These are phyloP conservation scores for Lamellibrachia satsuma DNA, from an alignment of 2,888 invertebrate species.

Conservation along the genomic window DNA sequence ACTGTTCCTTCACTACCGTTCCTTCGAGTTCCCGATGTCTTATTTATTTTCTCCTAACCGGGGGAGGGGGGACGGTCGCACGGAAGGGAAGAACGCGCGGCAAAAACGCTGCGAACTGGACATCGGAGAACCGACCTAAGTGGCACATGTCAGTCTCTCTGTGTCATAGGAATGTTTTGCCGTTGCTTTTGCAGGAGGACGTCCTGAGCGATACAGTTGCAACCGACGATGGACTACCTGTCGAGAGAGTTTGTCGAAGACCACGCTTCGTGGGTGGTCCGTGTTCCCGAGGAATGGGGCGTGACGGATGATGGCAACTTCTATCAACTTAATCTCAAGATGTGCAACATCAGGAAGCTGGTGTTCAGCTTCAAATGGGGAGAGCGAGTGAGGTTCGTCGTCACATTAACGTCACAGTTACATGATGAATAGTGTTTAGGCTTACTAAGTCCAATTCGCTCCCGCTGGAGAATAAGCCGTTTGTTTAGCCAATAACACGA, in stretches of 20 bases:
- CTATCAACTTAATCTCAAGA: constrained; percentile 57
- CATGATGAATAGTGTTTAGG: no score
- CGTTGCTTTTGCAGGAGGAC: not conserved
- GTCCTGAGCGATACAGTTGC: not conserved
- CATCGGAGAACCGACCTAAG: no score
- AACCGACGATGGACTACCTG: constrained; percentile 57
- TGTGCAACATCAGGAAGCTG: constrained; percentile 55
- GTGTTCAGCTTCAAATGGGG: constrained; percentile 57
- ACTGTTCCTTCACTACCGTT: no score
- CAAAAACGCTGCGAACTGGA: no score
- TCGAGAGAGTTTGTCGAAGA: constrained; percentile 52
- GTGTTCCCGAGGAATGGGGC: constrained; percentile 48
- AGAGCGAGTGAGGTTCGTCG: constrained; percentile 48
- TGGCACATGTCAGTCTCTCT: not conserved
- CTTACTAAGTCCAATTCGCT: no score
- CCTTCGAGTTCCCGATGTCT: no score
- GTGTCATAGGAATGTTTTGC: not conserved
- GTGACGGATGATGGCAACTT: constrained; percentile 46
- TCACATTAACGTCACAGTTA: not conserved
- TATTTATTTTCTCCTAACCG: no score
- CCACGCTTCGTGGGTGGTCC: constrained; percentile 40
- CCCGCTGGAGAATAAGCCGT: no score
- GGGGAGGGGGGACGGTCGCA: no score
- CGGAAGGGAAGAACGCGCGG: no score
- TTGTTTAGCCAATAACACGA: no score